A percentile compares a stretch with the other conserved stretches of the same genome.
phyloP scores from a whole-genome alignment of 2,888 invertebrate genomes.

The Eutolmus rufibarbis region DNA sequence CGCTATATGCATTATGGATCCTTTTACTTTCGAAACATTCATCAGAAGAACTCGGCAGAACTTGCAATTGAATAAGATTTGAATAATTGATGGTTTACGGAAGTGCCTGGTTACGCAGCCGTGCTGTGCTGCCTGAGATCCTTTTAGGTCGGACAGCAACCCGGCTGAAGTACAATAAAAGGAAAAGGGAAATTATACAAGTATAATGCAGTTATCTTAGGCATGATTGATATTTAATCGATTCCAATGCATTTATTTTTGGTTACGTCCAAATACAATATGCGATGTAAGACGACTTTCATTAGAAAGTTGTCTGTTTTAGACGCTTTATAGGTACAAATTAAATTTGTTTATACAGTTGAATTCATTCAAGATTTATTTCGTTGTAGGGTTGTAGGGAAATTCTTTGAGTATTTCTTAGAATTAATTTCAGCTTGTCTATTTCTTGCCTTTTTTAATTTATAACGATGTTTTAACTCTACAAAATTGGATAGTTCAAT shows the following conservation, averaged over 20 bases:
- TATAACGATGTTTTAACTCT: too few species aligned
- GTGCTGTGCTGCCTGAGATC: not conserved
- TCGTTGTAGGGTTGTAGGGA: too few species aligned
- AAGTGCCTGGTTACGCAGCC: not conserved
- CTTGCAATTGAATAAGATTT: not conserved
- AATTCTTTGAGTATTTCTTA: too few species aligned
- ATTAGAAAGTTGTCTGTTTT: not conserved
- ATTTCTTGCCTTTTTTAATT: too few species aligned
- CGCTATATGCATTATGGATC: not conserved
- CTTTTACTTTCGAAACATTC: not conserved
- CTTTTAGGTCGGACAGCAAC: not conserved
- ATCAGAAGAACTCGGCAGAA: not conserved
- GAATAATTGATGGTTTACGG: not conserved
- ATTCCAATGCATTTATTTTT: not conserved
- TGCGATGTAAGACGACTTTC: not conserved
- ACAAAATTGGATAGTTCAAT: too few species aligned
- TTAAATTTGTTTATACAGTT: too few species aligned
- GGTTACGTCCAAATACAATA: not conserved
- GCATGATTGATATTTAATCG: not conserved
- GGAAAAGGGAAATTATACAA: not conserved
- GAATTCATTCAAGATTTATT: too few species aligned
- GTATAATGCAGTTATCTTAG: not conserved
- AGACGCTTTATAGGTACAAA: not conserved
- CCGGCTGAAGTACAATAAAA: not conserved
- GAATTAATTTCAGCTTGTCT: too few species aligned